Percentiles rank a stretch among this genome's conserved stretches.
These are phyloP conservation scores for Chanos chanos DNA, from an alignment of 2,797 vertebrate species.

Conservation along the genomic window DNA sequence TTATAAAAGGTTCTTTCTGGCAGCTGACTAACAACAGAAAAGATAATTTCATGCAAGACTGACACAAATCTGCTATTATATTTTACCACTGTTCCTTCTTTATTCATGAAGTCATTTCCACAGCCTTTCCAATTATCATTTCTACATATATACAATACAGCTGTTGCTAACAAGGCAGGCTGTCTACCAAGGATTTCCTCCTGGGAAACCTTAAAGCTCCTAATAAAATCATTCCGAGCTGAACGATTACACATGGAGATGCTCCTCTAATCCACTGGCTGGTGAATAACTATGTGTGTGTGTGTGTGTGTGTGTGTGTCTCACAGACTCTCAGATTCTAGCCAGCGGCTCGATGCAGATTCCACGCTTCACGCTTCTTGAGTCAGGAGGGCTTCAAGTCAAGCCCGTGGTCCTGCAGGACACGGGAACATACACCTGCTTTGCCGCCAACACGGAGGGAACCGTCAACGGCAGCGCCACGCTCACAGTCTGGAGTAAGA, in stretches of 20 bases:
- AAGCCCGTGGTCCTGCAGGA: slow-evolving; percentile 80
- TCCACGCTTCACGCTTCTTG: slow-evolving; percentile 82
- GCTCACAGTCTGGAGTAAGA: slow-evolving; percentile 92
- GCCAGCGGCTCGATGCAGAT: slow-evolving; percentile 88
- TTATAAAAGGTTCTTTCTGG: slow-evolving; percentile 42
- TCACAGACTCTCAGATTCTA: slow-evolving; percentile 77
- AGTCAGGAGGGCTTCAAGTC: slow-evolving; percentile 87
- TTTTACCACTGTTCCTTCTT: slow-evolving; percentile 27
- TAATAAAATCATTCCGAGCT: slow-evolving; percentile 39
- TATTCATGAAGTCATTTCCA: slow-evolving; percentile 45
- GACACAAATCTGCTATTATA: slow-evolving; percentile 39
- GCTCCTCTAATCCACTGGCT: slow-evolving; percentile 27
- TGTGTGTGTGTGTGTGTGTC: slow-evolving; percentile 21
- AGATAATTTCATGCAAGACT: slow-evolving; percentile 39
- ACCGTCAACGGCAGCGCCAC: slow-evolving; percentile 71
- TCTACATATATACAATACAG: slow-evolving; percentile 12
- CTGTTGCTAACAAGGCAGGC: slow-evolving; percentile 30
- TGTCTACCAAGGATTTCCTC: slow-evolving; percentile 27
- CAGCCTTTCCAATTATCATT: slow-evolving; percentile 41
- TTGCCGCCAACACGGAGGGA: slow-evolving; percentile 78
- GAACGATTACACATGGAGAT: slow-evolving; percentile 27
- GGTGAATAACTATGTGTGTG: background rate
- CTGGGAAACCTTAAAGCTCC: slow-evolving; percentile 35
- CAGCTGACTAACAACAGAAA: slow-evolving; percentile 35
- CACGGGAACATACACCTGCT: slow-evolving; percentile 86